Base-by-base conservation (phyloP, 2,888 invertebrate genomes). In the Brachyopa scutellaris region DNA sequence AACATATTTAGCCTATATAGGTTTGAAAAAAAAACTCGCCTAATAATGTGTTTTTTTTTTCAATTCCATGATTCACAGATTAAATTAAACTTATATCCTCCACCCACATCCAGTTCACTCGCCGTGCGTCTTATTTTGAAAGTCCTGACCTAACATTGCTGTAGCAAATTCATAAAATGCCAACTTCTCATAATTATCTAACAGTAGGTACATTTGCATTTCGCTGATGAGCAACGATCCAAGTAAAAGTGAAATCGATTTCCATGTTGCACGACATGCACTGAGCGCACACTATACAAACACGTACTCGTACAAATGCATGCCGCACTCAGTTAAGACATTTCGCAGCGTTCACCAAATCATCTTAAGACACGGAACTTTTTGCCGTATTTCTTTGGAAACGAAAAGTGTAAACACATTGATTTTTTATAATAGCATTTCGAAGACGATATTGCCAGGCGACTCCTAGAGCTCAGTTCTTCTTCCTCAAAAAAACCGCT, bases 191-290 rank as follows among this genome's bases (percentile, higher is more conserved):
- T 67, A 66, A 66, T 23, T 33, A n/a, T n/a, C n/a, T n/a, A n/a
- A n/a, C n/a, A n/a, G 19, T 17, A 26, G 47, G 26, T 17, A 45
- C 13, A 33, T 45, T 26, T 69, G 36, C 47, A 69, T 36, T 19
- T 36, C 13, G 26, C 17, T 38, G 17, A 45, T 67, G 67, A 36
- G 15, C 55, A 69, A 3, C 26, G 38, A 62, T 72, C 45, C 26
- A 72, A 45, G 51, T 23, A 17, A 78, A 78, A 78, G 64, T 78
- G 57, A 78, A 78, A 72, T 78, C 51, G 64, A 62, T 72, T 78
- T 72, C 36, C 72, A 59, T 72, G 57, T 11, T 42, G 38, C 72
- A 47, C 42, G 51, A 36, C 36, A 51, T 57, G 62, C 69, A 19
- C 33, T 11, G 21, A 38, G 49, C 42, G 17, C 62, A 70, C 6